Base-by-base conservation (phyloP, 2,797 vertebrate genomes). In the Chrosomus eos region DNA sequence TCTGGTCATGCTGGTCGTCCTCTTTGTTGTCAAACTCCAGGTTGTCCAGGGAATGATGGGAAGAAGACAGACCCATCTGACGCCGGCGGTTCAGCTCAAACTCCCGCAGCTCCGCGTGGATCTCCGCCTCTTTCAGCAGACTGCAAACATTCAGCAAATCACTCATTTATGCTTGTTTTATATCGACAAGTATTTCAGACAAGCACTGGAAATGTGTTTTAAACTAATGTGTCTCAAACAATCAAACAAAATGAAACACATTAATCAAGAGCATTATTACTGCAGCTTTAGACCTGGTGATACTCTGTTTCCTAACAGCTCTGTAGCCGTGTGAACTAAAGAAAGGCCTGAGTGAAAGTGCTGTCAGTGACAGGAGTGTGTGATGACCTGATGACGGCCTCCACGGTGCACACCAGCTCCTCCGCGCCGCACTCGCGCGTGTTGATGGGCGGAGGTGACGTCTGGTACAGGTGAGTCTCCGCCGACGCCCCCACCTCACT, bases 21-120 rank as follows among this genome's bases (percentile, higher is more conserved):
- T 99, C 98, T 92, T 99, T 99, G 94, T 99, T 99, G 89, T 99
- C 98, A 87, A 98, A 99, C 89, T 99, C 98, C 0, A 97, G 95
- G 89, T 99, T 99, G 91, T 99, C 98, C 90, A 99, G 93, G 45
- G 98, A 99, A 84, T 99, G 98, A 90, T 98, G 97, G 23, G 98
- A 99, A 78, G 98, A 96, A 1, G 98, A 98, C 66, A 99, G 93
- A 45, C 98, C 98, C 97, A 99, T 96, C 93, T 99, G 98, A 76
- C 97, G 95, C 33, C 98, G 95, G 43, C 97, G 95, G 88, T 98
- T 99, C 90, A 99, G 90, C 87, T 99, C 98, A 84, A 98, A 93
- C 87, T 99, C 98, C 26, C 98, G 95, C 92, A 97, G 98, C 81
- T 99, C 98, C 0, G 98, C 98, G 2, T 99, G 98, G 91, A 97